Conservation (phyloP, 2,888 invertebrate species). For the Nomada flava region DNA sequence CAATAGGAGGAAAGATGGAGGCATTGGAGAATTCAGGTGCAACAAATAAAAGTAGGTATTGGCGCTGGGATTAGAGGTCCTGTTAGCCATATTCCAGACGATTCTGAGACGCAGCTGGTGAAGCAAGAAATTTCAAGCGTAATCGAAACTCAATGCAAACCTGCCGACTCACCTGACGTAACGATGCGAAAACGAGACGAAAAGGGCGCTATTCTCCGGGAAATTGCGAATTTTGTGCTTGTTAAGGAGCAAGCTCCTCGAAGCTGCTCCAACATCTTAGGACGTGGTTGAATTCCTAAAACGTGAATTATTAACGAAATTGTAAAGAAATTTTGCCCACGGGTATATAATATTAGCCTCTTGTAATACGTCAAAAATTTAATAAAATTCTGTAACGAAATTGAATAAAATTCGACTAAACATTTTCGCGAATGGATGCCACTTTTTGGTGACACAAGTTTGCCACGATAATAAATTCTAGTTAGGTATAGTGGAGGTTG, state of each 20-base stretch:
- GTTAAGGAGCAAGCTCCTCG: slow-evolving; percentile 26
- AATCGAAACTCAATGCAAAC: slow-evolving; percentile 40
- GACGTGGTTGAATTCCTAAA: background rate
- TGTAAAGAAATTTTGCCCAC: background rate
- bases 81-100: too few species aligned
- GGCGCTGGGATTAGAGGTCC: too few species aligned
- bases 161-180: slow-evolving; percentile 29
- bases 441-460: too few species aligned
- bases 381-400: background rate
- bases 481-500: background rate
- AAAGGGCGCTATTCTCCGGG: slow-evolving; percentile 33
- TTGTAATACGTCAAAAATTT: too few species aligned
- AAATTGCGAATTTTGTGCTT: slow-evolving; percentile 57
- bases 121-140: too few species aligned
- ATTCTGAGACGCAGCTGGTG: too few species aligned
- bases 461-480: background rate
- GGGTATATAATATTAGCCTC: too few species aligned
- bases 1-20: too few species aligned
- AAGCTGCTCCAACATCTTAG: background rate
- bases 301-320: background rate
- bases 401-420: too few species aligned
- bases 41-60: too few species aligned
- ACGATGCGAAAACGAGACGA: slow-evolving; percentile 46
- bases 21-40: too few species aligned
- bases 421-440: too few species aligned